Conservation (phyloP, 2,888 invertebrate species). For the Aradus depressus region DNA sequence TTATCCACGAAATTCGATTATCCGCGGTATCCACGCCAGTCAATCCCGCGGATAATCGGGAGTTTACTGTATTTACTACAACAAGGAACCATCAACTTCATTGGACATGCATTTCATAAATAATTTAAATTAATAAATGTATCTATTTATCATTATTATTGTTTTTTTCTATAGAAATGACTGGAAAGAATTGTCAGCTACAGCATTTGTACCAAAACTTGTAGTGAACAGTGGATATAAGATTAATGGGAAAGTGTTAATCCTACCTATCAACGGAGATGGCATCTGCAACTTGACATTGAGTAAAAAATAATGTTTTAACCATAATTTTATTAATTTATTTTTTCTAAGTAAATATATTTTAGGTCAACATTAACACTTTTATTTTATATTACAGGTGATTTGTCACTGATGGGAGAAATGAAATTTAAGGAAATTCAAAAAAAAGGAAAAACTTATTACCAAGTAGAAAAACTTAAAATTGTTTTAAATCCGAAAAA, state of each 20-base stretch:
- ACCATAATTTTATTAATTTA: constrained; percentile 28
- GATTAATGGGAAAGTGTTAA: constrained; percentile 30
- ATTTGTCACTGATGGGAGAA: constrained; percentile 23
- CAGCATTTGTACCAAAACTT: constrained; percentile 7
- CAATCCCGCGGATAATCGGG: no score
- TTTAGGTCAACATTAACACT: background rate
- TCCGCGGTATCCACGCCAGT: no score
- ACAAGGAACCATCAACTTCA: no score
- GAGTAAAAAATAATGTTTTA: background rate
- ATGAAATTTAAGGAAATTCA: constrained; percentile 27
- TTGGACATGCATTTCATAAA: no score
- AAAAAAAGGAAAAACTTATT: constrained; percentile 33
- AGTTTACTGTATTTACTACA: no score
- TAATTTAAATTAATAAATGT: no score
- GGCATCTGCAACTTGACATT: constrained; percentile 28
- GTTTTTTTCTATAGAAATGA: constrained; percentile 1
- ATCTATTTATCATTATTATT: no score
- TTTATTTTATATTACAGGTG: constrained; percentile 25
- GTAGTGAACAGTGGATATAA: constrained; percentile 32
- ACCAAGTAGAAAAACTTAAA: constrained; percentile 32
- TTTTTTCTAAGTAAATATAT: constrained; percentile 19
- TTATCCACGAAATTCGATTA: no score
- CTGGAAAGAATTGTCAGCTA: constrained; percentile 1
- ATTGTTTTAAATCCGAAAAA: constrained; percentile 30
- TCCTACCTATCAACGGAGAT: constrained; percentile 31